A percentile compares a stretch with the other conserved stretches of the same genome.
Conservation (phyloP, 2,113 vertebrate genomes). For the Protobothrops mucrosquamatus region DNA sequence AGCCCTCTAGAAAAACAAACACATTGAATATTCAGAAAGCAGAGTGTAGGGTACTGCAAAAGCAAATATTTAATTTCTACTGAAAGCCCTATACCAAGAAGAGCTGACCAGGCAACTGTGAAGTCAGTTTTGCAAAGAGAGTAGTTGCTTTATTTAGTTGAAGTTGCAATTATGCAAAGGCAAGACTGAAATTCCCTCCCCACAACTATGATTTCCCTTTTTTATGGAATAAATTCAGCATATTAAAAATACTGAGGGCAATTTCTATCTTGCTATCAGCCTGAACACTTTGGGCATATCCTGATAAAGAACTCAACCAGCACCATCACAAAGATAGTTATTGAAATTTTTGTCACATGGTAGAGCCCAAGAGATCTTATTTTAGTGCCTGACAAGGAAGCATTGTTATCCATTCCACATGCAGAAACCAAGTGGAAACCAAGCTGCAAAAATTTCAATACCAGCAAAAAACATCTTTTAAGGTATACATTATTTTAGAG, state of each 20-base stretch:
- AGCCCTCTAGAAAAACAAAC: slow-evolving; percentile 99
- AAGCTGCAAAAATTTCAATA: background rate
- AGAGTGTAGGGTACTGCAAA: slow-evolving; percentile 72
- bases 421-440: background rate
- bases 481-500: background rate
- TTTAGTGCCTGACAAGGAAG: background rate
- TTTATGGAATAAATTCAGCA: slow-evolving; percentile 12
- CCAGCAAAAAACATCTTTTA: background rate
- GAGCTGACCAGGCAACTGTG: slow-evolving; percentile 65
- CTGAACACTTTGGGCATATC: background rate
- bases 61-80: slow-evolving; percentile 71
- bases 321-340: background rate
- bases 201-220: background rate
- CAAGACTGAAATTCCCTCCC: slow-evolving; percentile 1
- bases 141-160: slow-evolving; percentile 27
- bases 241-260: background rate
- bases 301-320: background rate
- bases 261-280: background rate
- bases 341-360: background rate
- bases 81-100: slow-evolving; percentile 67
- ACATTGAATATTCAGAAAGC: slow-evolving; percentile 95
- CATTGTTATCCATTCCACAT: background rate
- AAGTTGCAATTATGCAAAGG: slow-evolving; percentile 29
- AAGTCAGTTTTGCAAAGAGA: slow-evolving; percentile 63
- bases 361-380: background rate